Evolutionary conservation across 2,888 invertebrate genomes (phyloP).

Genomic region (Nebria salina): DNA sequence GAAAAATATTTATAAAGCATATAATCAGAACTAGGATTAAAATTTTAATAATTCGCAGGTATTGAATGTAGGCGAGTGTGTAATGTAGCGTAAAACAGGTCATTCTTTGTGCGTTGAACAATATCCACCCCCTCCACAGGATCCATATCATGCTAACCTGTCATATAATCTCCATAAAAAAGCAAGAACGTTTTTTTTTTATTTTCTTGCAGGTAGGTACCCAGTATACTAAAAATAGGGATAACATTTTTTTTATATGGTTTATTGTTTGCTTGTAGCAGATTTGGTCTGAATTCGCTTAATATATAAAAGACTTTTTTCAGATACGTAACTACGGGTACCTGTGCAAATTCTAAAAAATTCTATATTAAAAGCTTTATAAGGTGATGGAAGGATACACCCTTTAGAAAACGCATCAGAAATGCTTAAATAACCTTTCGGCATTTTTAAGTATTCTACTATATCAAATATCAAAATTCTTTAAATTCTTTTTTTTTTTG

Average conservation of each 20-base stretch:
- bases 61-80: not conserved
- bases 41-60: constrained; percentile 12
- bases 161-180: constrained; percentile 10
- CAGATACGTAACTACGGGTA: not conserved
- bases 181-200: not conserved
- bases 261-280: constrained; percentile 3
- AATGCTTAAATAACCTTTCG: not conserved
- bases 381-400: constrained; percentile 3
- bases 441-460: not conserved
- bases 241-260: constrained; percentile 3
- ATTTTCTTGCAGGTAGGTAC: not conserved
- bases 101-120: constrained; percentile 9
- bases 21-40: constrained; percentile 9
- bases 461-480: not conserved
- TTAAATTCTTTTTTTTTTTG: not conserved
- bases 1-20: constrained; percentile 10
- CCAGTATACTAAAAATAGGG: not conserved
- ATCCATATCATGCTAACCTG: not conserved
- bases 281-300: not conserved
- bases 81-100: constrained; percentile 17
- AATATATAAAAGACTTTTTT: constrained; percentile 4
- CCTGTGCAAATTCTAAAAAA: constrained; percentile 15
- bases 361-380: not conserved
- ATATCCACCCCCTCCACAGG: constrained; percentile 5
- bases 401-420: not conserved